A percentile compares a stretch with the other conserved stretches of the same genome.
phyloP scores from a whole-genome alignment of 2,797 vertebrate species.

The Coccyzus lansbergi region DNA sequence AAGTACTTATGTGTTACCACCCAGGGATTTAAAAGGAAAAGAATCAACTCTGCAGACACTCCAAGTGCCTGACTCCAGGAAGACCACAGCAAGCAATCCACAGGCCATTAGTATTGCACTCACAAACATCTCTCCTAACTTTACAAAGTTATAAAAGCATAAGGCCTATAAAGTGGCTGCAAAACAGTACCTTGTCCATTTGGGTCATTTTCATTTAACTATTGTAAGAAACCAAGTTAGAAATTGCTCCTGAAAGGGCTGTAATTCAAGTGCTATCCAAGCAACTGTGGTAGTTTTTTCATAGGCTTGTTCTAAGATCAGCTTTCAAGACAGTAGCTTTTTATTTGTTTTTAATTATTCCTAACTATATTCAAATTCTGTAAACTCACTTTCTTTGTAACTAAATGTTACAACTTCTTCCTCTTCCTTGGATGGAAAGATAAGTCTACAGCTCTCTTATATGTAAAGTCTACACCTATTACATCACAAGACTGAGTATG shows the following conservation, averaged over 20 bases:
- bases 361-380: neutral
- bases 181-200: neutral
- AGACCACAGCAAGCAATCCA: neutral
- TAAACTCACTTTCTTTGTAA: neutral
- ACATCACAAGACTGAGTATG: neutral
- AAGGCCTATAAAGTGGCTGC: neutral
- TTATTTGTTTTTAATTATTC: slow-evolving; percentile 17
- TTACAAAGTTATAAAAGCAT: neutral
- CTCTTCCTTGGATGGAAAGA: neutral
- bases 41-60: neutral
- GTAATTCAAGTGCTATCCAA: neutral
- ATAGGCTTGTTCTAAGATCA: neutral
- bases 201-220: neutral
- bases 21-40: neutral
- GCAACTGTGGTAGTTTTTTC: neutral
- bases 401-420: neutral
- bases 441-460: neutral
- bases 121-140: neutral
- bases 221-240: neutral
- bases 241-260: neutral
- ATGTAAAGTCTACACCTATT: neutral
- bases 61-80: neutral
- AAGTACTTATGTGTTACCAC: accelerated
- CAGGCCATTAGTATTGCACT: neutral
- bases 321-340: neutral